Evolutionary conservation across 2,888 invertebrate genomes (phyloP).

Genomic region (Lumbricus terrestris): DNA sequence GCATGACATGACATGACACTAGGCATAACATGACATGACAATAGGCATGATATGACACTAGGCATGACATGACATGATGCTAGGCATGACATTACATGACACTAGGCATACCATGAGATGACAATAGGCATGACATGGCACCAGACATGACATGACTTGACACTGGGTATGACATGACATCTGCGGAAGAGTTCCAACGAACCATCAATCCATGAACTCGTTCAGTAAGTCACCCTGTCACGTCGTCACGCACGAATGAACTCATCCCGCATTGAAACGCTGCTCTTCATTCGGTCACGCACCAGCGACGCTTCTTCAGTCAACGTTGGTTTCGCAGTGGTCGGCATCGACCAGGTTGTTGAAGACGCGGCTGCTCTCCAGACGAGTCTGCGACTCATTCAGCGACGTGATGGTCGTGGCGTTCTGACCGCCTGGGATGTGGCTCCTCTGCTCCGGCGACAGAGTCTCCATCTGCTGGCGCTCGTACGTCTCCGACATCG

Average conservation of each 20-base stretch:
- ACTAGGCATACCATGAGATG: too few species aligned
- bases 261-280: too few species aligned
- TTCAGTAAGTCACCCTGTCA: neutral
- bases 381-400: neutral
- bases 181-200: neutral
- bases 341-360: neutral
- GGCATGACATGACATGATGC: too few species aligned
- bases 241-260: too few species aligned
- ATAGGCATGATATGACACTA: too few species aligned
- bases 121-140: too few species aligned
- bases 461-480: neutral
- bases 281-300: neutral
- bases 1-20: too few species aligned
- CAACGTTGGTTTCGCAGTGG: neutral
- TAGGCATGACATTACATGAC: too few species aligned
- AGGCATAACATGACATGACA: too few species aligned
- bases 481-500: neutral
- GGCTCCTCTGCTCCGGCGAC: neutral
- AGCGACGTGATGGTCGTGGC: neutral
- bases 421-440: neutral
- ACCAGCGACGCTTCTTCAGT: neutral
- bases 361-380: neutral
- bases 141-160: too few species aligned
- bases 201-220: neutral
- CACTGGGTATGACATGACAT: too few species aligned